These are phyloP conservation scores for Nymphalis io DNA, from an alignment of 1,140 invertebrate genomes.

Conservation along the genomic window DNA sequence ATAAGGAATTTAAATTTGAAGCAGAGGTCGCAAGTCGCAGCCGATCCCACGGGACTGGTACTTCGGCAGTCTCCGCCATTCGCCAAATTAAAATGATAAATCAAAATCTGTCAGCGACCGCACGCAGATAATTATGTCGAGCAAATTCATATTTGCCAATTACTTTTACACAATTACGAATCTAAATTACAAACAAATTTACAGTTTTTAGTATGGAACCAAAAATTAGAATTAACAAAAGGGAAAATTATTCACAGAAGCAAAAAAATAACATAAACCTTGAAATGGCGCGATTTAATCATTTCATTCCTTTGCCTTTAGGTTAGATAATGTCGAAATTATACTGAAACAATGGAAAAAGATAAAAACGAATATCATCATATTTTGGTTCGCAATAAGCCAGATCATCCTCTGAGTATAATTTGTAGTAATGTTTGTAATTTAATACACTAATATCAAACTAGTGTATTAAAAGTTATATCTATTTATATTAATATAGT, in stretches of 20 bases:
- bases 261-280: slow-evolving; percentile 25
- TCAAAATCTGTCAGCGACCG: slow-evolving; percentile 66
- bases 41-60: slow-evolving; percentile 46
- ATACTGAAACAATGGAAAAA: slow-evolving; percentile 64
- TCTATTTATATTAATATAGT: background rate
- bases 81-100: slow-evolving; percentile 77
- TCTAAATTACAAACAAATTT: background rate
- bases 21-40: slow-evolving; percentile 51
- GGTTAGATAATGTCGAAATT: slow-evolving; percentile 66
- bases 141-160: slow-evolving; percentile 2
- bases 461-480: background rate
- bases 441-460: too few species aligned
- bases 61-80: slow-evolving; percentile 56
- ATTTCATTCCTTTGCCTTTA: slow-evolving; percentile 59
- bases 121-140: slow-evolving; percentile 19
- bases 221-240: background rate
- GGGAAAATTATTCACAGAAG: slow-evolving; percentile 14
- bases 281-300: slow-evolving; percentile 66
- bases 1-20: slow-evolving; percentile 65
- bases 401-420: slow-evolving; percentile 13
- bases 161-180: background rate
- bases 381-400: slow-evolving; percentile 42
- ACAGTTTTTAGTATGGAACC: background rate
- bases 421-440: slow-evolving; percentile 1
- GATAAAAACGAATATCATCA: slow-evolving; percentile 61